phyloP scores from a whole-genome alignment of 2,888 invertebrate genomes.

The Charanyca ferruginea region DNA sequence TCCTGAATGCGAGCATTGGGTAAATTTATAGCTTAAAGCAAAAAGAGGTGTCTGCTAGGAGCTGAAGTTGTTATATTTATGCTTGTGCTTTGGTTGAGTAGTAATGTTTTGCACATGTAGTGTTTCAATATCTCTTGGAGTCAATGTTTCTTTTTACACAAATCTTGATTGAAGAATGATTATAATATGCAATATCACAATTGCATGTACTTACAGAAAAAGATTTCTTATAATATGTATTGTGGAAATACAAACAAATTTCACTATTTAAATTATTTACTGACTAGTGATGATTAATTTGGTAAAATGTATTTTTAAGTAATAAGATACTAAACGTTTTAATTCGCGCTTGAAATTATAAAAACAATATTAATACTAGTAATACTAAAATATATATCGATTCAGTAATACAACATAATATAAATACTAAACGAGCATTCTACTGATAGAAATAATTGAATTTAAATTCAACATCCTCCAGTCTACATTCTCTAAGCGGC shows the following conservation, averaged over 20 bases:
- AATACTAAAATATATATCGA: not conserved
- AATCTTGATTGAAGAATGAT: too few relatives aligned
- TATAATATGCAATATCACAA: not conserved
- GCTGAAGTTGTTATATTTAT: slow-evolving; percentile 45
- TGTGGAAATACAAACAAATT: not conserved
- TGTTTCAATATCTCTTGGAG: not conserved
- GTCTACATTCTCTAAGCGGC: slow-evolving; percentile 33
- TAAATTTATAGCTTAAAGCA: slow-evolving; percentile 52
- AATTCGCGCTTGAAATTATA: not conserved
- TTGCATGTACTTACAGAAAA: not conserved
- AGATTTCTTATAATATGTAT: not conserved
- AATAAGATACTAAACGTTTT: not conserved
- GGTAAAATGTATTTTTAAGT: not conserved
- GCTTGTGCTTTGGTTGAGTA: slow-evolving; percentile 18
- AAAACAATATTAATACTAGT: not conserved
- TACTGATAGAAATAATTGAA: slow-evolving; percentile 52
- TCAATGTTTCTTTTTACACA: not conserved
- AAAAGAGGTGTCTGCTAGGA: slow-evolving; percentile 44
- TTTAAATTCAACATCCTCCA: slow-evolving; percentile 49
- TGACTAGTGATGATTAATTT: not conserved
- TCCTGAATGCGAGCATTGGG: slow-evolving; percentile 47
- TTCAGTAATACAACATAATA: not conserved
- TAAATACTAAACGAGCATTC: slow-evolving; percentile 14
- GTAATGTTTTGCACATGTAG: slow-evolving; percentile 20
- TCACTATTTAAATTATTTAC: not conserved